phyloP scores from a whole-genome alignment of 2,113 vertebrate genomes.

The Odocoileus hemionus region DNA sequence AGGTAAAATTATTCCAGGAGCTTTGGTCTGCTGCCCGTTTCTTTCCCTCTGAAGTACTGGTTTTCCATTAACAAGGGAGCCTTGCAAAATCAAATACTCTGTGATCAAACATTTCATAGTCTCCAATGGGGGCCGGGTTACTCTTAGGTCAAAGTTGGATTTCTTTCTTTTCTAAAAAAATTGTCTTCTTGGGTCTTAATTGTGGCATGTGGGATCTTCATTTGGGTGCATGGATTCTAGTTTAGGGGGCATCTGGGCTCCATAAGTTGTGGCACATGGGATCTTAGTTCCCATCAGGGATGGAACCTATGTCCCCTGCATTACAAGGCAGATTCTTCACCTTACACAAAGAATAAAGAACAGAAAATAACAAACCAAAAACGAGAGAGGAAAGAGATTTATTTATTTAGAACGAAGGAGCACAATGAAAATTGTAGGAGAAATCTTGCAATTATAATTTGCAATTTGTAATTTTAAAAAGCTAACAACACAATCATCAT shows the following conservation, averaged over 20 bases:
- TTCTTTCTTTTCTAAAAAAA: background rate
- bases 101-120: background rate
- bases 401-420: background rate
- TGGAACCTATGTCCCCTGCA: background rate
- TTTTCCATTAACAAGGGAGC: background rate
- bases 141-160: background rate
- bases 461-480: background rate
- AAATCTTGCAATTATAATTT: background rate
- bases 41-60: background rate
- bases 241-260: background rate
- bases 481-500: background rate
- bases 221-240: background rate
- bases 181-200: background rate
- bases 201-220: background rate
- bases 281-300: background rate
- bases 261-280: background rate
- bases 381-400: background rate
- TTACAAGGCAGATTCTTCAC: background rate
- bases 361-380: background rate
- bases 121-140: background rate
- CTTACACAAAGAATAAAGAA: background rate
- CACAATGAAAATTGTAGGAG: background rate
- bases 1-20: constrained; percentile 2
- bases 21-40: background rate
- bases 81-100: background rate